Base-by-base conservation (phyloP, 2,888 invertebrate genomes). In the Dryobota labecula region DNA sequence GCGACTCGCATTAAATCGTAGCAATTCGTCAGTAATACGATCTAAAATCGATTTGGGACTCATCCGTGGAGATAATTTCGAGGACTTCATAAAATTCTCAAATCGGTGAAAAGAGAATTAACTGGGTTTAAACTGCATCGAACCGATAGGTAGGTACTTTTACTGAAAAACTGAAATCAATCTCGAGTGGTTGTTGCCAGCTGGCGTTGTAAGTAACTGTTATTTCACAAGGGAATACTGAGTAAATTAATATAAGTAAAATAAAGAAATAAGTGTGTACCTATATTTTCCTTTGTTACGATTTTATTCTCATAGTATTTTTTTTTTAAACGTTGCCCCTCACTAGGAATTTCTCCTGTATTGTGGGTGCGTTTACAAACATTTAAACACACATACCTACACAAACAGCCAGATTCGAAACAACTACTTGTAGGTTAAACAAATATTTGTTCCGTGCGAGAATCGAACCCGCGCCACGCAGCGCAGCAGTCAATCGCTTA, bases 211-310 rank as follows among this genome's bases (percentile, higher is more conserved):
- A 15, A 38, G 2, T 15, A 27, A 11, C 2, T 53, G 11, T 45
- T 73, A 61, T 61, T 58, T 30, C 20, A 3, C 8, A 60, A 73
- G 20, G n/a, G 45, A 30, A 2, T 45, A 9, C 33, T 45, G 24
- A 38, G 38, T 30, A 18, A 20, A 53, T 70, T 1, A 24, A 15
- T 33, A 0, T 5, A 11, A 5, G 20, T 2, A 18, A n/a, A 36
- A 15, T 11, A 47, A 38, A 38, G 30, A 18, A 64, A 30, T 4
- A 38, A 1, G 18, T 7, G 13, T 24, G 8, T 24, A n/a, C n/a
- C n/a, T n/a, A n/a, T 30, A 20, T 54, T 45, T 47, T 38, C 1
- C 24, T n/a, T 61, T 15, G 18, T 6, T 51, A 7, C 2, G 2
- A 6, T 36, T 53, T 53, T 38, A 36, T 8, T 15, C 2, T 18